A percentile compares a stretch with the other conserved stretches of the same genome.
These are phyloP conservation scores for Halictus ligatus DNA, from an alignment of 2,888 invertebrate genomes.

Conservation along the genomic window DNA sequence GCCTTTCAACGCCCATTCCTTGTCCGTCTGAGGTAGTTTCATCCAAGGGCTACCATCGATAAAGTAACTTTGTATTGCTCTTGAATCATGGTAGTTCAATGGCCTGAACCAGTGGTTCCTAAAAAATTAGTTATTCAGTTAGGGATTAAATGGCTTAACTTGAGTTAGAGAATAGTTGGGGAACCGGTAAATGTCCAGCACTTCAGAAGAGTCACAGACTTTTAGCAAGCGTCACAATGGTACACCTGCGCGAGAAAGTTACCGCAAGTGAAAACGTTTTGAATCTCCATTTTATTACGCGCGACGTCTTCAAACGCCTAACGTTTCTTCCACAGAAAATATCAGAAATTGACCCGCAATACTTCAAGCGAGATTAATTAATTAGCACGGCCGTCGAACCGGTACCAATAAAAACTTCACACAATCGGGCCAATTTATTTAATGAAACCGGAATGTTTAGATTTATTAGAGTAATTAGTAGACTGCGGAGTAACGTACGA, in stretches of 20 bases:
- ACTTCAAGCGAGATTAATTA: background rate
- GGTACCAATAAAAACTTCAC: constrained; percentile 12
- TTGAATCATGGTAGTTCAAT: background rate
- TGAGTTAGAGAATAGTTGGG: background rate
- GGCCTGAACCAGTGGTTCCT: background rate
- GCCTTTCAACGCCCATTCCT: background rate
- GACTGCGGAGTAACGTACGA: background rate
- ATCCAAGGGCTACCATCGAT: background rate
- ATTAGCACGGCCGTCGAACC: background rate
- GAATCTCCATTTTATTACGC: background rate
- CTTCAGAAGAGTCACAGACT: background rate
- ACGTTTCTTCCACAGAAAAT: background rate
- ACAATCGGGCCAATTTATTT: constrained; percentile 10
- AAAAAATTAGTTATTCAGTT: background rate
- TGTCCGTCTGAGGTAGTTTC: background rate
- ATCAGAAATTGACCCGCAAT: background rate
- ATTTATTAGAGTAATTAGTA: background rate
- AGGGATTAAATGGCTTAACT: too few relatives aligned
- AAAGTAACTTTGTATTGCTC: background rate
- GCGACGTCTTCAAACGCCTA: background rate
- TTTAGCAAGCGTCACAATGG: background rate
- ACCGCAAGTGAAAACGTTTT: background rate
- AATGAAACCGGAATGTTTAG: background rate
- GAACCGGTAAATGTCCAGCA: background rate
- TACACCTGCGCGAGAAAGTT: background rate